Percentiles rank a stretch among this genome's conserved stretches.
Evolutionary conservation across 2,888 invertebrate species (phyloP).

Genomic region (Parasteatoda lunata): DNA sequence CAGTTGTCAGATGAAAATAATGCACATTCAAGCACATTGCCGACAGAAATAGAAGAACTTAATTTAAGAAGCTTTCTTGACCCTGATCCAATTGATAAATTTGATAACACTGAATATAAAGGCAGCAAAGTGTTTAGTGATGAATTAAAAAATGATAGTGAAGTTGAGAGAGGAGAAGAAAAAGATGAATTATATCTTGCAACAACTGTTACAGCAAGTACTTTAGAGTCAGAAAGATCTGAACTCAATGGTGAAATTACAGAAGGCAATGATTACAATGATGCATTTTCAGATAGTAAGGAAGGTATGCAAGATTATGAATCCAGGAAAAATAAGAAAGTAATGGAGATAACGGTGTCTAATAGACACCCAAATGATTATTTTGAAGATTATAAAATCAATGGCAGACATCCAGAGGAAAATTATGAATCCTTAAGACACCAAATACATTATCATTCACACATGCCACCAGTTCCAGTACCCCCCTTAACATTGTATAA

Average conservation of each 20-base stretch:
- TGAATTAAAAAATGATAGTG: no score
- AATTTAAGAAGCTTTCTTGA: no score
- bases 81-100: no score
- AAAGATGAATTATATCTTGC: not conserved
- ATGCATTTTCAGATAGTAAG: constrained; percentile 11
- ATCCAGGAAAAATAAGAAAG: constrained; percentile 13
- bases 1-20: no score
- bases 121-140: no score
- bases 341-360: not conserved
- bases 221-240: not conserved
- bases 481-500: constrained; percentile 59
- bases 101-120: no score
- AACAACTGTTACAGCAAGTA: not conserved
- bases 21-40: no score
- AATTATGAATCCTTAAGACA: constrained; percentile 19
- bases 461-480: constrained; percentile 34
- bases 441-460: constrained; percentile 15
- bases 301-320: constrained; percentile 26
- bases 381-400: constrained; percentile 33
- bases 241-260: constrained; percentile 5
- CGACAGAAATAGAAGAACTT: no score
- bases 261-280: constrained; percentile 35
- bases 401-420: constrained; percentile 33
- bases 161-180: not conserved
- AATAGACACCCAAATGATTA: not conserved